phyloP scores from a whole-genome alignment of 2,113 vertebrate genomes.

The Hystrix cristata region DNA sequence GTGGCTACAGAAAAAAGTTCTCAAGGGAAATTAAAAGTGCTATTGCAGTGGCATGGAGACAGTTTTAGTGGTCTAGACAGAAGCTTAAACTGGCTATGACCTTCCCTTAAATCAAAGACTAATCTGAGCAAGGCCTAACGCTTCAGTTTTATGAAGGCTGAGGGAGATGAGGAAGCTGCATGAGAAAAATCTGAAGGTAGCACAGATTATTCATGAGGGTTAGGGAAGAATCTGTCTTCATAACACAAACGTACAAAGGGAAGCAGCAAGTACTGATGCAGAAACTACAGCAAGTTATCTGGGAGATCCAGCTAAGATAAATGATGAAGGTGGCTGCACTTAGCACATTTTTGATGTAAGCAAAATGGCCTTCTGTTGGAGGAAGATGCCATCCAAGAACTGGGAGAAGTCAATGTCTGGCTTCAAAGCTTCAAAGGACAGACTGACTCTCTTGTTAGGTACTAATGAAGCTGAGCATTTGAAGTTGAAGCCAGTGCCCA shows the following conservation, averaged over 20 bases:
- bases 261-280: background rate
- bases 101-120: background rate
- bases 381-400: background rate
- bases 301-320: background rate
- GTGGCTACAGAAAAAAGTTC: background rate
- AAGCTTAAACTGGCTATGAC: background rate
- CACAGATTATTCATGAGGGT: background rate
- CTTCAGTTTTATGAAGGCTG: background rate
- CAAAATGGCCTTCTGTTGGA: background rate
- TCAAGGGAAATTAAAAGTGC: background rate
- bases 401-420: background rate
- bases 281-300: background rate
- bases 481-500: background rate
- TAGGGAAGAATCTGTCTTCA: background rate
- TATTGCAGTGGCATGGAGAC: background rate
- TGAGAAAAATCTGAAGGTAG: background rate
- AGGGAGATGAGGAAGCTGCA: background rate
- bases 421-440: background rate
- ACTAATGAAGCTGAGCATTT: background rate
- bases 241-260: background rate
- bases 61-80: background rate
- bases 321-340: background rate
- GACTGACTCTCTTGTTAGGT: background rate
- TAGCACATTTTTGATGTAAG: background rate
- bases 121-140: background rate